These are phyloP conservation scores for Opisthograptis luteolata DNA, from an alignment of 2,888 invertebrate genomes.

Conservation along the genomic window DNA sequence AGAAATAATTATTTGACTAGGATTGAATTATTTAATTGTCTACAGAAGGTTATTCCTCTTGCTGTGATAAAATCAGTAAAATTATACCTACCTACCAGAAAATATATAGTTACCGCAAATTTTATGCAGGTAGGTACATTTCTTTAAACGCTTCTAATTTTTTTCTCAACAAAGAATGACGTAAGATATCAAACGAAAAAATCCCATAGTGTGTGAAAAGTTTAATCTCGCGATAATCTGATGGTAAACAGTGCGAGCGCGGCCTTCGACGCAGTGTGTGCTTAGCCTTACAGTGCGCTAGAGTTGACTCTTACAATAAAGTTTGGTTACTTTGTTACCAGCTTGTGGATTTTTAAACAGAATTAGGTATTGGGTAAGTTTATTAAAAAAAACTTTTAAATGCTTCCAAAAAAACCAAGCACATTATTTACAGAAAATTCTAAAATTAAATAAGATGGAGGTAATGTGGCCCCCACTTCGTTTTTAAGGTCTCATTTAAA, in stretches of 20 bases:
- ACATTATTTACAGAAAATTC: too few species aligned
- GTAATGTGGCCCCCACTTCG: too few species aligned
- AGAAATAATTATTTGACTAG: too few species aligned
- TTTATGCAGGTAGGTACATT: background rate
- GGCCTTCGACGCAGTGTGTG: slow-evolving; percentile 50
- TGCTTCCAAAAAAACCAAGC: background rate
- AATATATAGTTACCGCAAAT: too few species aligned
- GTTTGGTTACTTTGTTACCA: background rate
- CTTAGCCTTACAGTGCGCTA: slow-evolving; percentile 45
- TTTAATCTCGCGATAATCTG: slow-evolving; percentile 53
- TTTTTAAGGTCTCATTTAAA: too few species aligned
- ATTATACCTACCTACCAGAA: too few species aligned
- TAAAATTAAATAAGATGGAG: too few species aligned
- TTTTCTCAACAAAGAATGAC: slow-evolving; percentile 26
- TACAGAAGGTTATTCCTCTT: too few species aligned
- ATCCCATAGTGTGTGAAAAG: slow-evolving; percentile 33
- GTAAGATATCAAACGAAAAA: slow-evolving; percentile 45
- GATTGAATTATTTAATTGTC: too few species aligned
- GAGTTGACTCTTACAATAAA: slow-evolving; percentile 34
- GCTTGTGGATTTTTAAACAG: background rate
- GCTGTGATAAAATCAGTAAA: too few species aligned
- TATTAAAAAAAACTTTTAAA: background rate
- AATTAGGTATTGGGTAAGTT: background rate
- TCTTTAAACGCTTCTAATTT: slow-evolving; percentile 12
- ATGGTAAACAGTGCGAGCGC: slow-evolving; percentile 42